A percentile compares a stretch with the other conserved stretches of the same genome.
Evolutionary conservation across 2,888 invertebrate genomes (phyloP).

Genomic region (Dilophus febrilis): DNA sequence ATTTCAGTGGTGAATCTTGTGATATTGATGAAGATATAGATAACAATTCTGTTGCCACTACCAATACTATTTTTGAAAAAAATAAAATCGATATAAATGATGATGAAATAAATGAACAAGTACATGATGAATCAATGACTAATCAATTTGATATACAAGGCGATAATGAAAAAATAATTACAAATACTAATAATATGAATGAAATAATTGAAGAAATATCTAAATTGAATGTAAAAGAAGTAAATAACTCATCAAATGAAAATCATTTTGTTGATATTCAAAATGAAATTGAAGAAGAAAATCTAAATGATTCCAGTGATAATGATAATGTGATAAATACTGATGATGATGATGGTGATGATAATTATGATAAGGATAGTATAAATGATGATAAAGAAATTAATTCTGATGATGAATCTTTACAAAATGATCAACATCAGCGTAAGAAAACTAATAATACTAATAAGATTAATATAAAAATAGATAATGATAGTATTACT

Average conservation of each 20-base stretch:
- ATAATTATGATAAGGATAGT: neutral
- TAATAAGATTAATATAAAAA: neutral
- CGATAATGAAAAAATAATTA: neutral
- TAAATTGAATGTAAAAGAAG: no score
- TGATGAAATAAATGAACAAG: no score
- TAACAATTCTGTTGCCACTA: no score
- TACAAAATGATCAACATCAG: no score
- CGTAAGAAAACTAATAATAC: neutral
- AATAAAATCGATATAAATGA: no score
- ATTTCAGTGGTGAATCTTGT: neutral
- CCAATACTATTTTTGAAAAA: no score
- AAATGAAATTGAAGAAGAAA: no score
- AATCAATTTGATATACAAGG: neutral
- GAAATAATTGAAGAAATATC: neutral
- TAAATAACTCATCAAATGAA: no score
- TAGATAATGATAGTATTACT: neutral
- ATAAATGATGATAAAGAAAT: constrained; percentile 6
- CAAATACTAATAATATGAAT: neutral
- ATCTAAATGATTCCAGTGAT: no score
- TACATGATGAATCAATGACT: no score
- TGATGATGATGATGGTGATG: constrained; percentile 1
- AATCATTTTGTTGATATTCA: no score
- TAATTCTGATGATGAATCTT: constrained; percentile 11
- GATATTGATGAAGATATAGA: neutral
- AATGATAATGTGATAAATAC: neutral